These are phyloP conservation scores for Budorcas taxicolor DNA, from an alignment of 2,113 vertebrate species.

Conservation along the genomic window DNA sequence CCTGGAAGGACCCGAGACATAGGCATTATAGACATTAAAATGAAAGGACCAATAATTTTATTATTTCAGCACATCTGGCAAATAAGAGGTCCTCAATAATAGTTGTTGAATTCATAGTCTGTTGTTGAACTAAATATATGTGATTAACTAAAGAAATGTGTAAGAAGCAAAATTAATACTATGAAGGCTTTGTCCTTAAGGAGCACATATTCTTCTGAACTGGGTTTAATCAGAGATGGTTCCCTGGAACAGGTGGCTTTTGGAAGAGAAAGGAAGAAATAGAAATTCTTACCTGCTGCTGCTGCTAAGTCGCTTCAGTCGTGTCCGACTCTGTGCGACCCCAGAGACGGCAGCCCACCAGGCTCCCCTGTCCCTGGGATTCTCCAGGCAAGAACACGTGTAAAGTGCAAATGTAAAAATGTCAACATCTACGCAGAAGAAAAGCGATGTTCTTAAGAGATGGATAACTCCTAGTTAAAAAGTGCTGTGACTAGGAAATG, in stretches of 20 bases:
- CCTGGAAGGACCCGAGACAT: not conserved
- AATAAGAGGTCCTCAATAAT: not conserved
- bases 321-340: too few species aligned
- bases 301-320: too few species aligned
- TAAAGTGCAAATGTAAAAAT: constrained; percentile 31
- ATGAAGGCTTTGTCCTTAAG: not conserved
- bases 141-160: not conserved
- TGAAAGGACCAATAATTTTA: not conserved
- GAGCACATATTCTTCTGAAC: constrained; percentile 36
- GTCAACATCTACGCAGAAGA: not conserved
- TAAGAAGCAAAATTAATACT: constrained; percentile 48
- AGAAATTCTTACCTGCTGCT: not conserved
- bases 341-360: too few species aligned
- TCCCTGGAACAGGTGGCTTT: constrained; percentile 36
- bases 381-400: too few species aligned
- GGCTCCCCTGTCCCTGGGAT: too few species aligned
- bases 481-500: not conserved
- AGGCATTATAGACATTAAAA: constrained; percentile 37
- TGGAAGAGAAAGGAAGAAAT: constrained; percentile 15
- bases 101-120: constrained; percentile 30
- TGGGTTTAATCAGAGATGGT: constrained; percentile 37
- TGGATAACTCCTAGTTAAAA: not conserved
- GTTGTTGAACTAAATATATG: constrained; percentile 14
- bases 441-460: not conserved
- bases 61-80: not conserved